phyloP scores from a whole-genome alignment of 2,888 invertebrate species.

The Campopleginae sp. region DNA sequence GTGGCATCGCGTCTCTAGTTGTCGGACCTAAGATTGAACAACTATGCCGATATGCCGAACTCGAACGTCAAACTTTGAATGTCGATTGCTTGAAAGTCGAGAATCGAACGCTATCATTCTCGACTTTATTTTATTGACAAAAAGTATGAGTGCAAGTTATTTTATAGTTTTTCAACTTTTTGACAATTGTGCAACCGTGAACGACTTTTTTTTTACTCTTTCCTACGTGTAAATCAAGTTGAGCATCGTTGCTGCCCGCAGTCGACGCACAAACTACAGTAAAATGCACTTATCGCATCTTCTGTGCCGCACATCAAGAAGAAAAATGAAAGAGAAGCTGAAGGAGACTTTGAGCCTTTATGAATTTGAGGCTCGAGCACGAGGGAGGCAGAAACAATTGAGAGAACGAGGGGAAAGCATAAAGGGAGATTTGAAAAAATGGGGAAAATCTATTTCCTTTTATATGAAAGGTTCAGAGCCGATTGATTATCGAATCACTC shows the following conservation, averaged over 20 bases:
- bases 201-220: not conserved
- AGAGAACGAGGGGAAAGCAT: not conserved
- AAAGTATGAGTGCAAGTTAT: not conserved
- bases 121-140: not conserved
- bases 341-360: conserved; percentile 5
- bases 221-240: conserved; percentile 16
- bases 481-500: too few species aligned
- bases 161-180: too few species aligned
- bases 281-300: conserved; percentile 18
- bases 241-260: not conserved
- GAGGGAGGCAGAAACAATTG: not conserved
- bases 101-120: not conserved
- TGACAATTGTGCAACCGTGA: not conserved
- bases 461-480: too few species aligned
- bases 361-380: not conserved
- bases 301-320: not conserved
- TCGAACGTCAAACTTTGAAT: not conserved
- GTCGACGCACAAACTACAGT: conserved; percentile 1
- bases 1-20: not conserved
- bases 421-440: not conserved
- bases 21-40: not conserved
- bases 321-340: not conserved
- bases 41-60: too few species aligned
- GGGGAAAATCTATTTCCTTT: conserved; percentile 25
- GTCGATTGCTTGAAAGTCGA: not conserved